A percentile compares a stretch with the other conserved stretches of the same genome.
Evolutionary conservation across 2,113 vertebrate species (phyloP).

Genomic region (Bufo gargarizans): DNA sequence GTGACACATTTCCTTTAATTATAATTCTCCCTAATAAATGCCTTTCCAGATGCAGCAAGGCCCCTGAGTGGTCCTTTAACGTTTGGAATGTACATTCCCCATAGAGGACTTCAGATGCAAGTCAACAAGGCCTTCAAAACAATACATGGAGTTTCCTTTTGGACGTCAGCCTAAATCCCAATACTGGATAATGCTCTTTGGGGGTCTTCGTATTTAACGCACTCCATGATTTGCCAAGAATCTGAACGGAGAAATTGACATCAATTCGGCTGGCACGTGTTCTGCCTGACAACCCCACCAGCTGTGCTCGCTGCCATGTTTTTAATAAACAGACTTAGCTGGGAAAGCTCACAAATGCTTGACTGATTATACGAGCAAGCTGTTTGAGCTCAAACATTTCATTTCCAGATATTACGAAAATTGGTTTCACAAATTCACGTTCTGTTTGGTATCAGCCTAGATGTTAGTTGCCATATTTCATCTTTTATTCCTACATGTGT

Average conservation of each 20-base stretch:
- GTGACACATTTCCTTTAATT: neutral
- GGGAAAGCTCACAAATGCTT: conserved; percentile 48
- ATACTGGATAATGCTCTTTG: conserved; percentile 35
- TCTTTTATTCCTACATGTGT: neutral
- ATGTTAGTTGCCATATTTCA: conserved; percentile 8
- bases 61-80: neutral
- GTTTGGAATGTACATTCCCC: neutral
- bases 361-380: conserved; percentile 54
- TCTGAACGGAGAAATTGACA: conserved; percentile 44
- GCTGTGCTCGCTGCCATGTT: conserved; percentile 50
- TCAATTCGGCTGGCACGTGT: conserved; percentile 47
- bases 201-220: conserved; percentile 28
- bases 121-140: conserved; percentile 32
- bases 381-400: conserved; percentile 49
- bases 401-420: conserved; percentile 42
- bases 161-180: conserved; percentile 28
- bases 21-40: neutral
- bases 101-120: conserved; percentile 12
- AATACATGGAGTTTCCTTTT: conserved; percentile 21
- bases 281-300: conserved; percentile 54
- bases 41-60: neutral
- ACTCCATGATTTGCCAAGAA: conserved; percentile 41
- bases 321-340: conserved; percentile 59
- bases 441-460: conserved; percentile 11
- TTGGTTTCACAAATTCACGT: conserved; percentile 18